Evolutionary conservation across 2,797 vertebrate species (phyloP).

Genomic region (Pipistrellus kuhlii): DNA sequence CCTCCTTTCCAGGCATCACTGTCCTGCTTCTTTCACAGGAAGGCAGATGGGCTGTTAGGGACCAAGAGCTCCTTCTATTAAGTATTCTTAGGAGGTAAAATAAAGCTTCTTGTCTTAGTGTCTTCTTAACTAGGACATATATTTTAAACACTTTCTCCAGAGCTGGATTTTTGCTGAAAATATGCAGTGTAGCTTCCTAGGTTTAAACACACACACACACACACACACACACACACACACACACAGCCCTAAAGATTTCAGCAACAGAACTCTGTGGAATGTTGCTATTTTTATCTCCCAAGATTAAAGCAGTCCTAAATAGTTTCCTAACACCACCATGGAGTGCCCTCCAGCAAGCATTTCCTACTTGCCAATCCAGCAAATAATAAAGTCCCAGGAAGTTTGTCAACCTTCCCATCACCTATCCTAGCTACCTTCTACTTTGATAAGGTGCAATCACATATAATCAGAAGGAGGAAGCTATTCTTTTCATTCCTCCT

Average conservation of each 20-base stretch:
- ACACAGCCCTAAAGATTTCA: background rate
- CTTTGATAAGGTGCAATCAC: background rate
- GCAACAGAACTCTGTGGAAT: background rate
- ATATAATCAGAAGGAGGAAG: background rate
- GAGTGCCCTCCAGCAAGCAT: background rate
- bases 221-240: no score
- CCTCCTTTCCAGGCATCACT: background rate
- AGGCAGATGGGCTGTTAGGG: background rate
- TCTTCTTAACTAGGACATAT: background rate
- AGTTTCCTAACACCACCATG: background rate
- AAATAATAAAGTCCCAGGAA: background rate
- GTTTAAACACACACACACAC: background rate
- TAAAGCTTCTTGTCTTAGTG: background rate
- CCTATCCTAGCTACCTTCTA: background rate
- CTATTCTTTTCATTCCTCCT: background rate
- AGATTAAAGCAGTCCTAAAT: constrained; percentile 61
- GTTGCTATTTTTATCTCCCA: constrained; percentile 52
- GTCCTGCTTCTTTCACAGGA: background rate
- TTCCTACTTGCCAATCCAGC: background rate
- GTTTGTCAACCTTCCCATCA: background rate
- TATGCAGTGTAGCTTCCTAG: background rate
- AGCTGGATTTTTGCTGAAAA: constrained; percentile 47
- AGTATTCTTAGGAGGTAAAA: background rate
- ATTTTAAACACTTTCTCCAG: background rate
- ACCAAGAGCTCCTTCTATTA: background rate